Conservation (phyloP, 2,888 invertebrate genomes). For the Drosophila bunnanda region DNA sequence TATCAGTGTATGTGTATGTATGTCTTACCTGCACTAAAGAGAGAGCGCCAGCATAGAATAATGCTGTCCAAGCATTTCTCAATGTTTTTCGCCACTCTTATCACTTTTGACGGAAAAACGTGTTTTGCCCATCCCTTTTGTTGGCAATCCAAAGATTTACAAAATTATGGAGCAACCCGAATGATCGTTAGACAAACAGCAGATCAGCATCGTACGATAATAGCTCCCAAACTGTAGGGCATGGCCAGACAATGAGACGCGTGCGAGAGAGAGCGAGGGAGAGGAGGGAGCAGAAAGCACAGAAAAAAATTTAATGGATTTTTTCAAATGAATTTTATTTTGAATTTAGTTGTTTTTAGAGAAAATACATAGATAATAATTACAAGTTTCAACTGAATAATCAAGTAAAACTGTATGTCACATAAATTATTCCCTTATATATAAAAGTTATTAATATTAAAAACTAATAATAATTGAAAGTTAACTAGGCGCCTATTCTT, state of each 20-base stretch:
- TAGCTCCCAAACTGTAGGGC: constrained; percentile 59
- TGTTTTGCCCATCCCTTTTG: constrained; percentile 16
- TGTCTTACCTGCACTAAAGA: constrained; percentile 2
- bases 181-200: constrained; percentile 13
- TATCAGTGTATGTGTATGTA: not conserved
- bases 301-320: not conserved
- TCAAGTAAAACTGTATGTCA: no score
- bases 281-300: not conserved
- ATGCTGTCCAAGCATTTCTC: constrained; percentile 27
- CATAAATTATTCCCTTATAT: no score
- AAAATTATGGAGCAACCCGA: not conserved
- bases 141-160: constrained; percentile 1
- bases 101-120: constrained; percentile 12
- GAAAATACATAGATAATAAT: no score
- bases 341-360: not conserved
- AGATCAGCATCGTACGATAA: constrained; percentile 62
- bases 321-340: not conserved
- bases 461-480: no score
- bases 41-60: constrained; percentile 6
- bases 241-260: constrained; percentile 27
- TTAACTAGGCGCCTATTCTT: no score
- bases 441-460: no score
- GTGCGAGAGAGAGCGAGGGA: not conserved
- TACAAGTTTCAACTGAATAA: not conserved
- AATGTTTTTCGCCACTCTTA: constrained; percentile 8